Conservation (phyloP, 2,113 vertebrate genomes). For the Lutjanus erythropterus region DNA sequence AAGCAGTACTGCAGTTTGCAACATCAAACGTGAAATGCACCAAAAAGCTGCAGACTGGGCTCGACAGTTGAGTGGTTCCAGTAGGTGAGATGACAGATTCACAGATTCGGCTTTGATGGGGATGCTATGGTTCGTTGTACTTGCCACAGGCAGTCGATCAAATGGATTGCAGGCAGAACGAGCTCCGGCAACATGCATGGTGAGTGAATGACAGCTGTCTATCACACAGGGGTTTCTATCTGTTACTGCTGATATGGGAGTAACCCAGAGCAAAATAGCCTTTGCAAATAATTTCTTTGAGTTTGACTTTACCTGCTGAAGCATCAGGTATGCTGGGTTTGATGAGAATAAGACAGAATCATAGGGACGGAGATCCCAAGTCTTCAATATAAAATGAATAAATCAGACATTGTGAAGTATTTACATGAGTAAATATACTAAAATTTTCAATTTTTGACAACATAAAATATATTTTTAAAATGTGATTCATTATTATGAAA, state of each 20-base stretch:
- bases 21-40: slow-evolving; percentile 21
- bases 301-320: background rate
- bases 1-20: slow-evolving; percentile 27
- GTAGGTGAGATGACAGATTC: slow-evolving; percentile 18
- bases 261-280: slow-evolving; percentile 14
- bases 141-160: slow-evolving; percentile 23
- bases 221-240: slow-evolving; percentile 25
- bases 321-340: background rate
- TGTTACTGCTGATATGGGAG: background rate
- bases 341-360: background rate
- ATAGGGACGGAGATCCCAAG: background rate
- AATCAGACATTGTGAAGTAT: slow-evolving; percentile 13
- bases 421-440: background rate
- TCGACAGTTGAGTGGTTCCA: background rate
- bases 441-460: background rate
- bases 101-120: slow-evolving; percentile 20
- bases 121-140: slow-evolving; percentile 20
- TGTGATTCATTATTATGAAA: background rate
- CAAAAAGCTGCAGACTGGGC: slow-evolving; percentile 9
- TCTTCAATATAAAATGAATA: slow-evolving; percentile 17
- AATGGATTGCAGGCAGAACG: slow-evolving; percentile 46
- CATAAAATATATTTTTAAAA: background rate
- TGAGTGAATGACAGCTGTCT: slow-evolving; percentile 35
- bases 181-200: slow-evolving; percentile 51
- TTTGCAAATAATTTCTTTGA: background rate